phyloP scores from a whole-genome alignment of 1,140 invertebrate species.

The Nylanderia fulva region DNA sequence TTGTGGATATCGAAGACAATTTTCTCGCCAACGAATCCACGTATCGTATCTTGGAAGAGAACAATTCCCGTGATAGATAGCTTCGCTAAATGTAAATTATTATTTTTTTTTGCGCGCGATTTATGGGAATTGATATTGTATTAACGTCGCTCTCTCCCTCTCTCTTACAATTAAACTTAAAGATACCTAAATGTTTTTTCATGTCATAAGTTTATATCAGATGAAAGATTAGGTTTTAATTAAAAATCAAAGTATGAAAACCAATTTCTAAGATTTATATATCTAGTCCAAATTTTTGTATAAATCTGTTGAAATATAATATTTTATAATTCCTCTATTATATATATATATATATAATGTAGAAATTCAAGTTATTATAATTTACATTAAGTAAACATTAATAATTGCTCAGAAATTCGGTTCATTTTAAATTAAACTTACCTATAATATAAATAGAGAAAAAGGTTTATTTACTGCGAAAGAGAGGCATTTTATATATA shows the following conservation, averaged over 20 bases:
- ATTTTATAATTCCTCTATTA: not conserved
- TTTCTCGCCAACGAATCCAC: slow-evolving; percentile 47
- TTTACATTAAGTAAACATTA: too few relatives aligned
- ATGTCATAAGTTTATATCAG: not conserved
- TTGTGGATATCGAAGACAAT: slow-evolving; percentile 55
- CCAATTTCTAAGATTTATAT: not conserved
- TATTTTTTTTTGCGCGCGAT: slow-evolving; percentile 8
- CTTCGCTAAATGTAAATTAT: not conserved
- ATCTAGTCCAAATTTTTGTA: not conserved
- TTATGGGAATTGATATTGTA: not conserved
- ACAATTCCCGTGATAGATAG: not conserved
- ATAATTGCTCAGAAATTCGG: too few relatives aligned
- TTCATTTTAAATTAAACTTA: too few relatives aligned
- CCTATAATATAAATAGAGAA: not conserved
- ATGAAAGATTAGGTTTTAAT: too few relatives aligned
- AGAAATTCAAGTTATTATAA: too few relatives aligned
- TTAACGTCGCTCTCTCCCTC: too few relatives aligned
- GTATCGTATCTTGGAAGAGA: not conserved
- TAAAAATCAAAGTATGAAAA: too few relatives aligned
- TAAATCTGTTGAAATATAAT: not conserved
- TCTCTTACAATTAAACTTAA: not conserved
- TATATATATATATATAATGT: too few relatives aligned
- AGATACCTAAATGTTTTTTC: not conserved
- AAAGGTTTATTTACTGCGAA: not conserved
- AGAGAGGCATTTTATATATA: too few relatives aligned